Evolutionary conservation across 2,888 invertebrate species (phyloP).

Genomic region (Parelbella ahira): DNA sequence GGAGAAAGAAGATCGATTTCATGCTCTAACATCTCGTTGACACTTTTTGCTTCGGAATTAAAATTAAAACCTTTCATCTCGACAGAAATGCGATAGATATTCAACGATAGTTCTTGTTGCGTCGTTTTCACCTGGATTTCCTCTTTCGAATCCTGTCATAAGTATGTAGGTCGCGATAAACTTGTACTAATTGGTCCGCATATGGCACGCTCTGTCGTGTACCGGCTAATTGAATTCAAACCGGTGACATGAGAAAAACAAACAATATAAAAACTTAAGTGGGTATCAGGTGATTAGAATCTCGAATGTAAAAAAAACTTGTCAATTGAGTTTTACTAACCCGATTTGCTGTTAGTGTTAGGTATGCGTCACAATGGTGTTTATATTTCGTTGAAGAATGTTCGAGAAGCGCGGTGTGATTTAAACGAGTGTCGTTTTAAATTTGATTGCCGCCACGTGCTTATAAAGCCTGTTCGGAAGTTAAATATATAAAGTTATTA

Average conservation of each 20-base stretch:
- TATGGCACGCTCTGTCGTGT: constrained; percentile 3
- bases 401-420: too few species aligned
- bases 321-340: constrained; percentile 17
- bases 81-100: constrained; percentile 3
- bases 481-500: too few species aligned
- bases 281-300: constrained; percentile 8
- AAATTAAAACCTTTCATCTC: constrained; percentile 15
- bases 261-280: constrained; percentile 6
- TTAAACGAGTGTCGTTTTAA: too few species aligned
- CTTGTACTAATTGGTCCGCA: constrained; percentile 8
- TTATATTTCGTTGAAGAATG: too few species aligned
- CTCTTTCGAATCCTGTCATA: constrained; percentile 6
- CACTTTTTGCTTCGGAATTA: constrained; percentile 8
- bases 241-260: constrained; percentile 15
- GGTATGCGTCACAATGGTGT: too few species aligned
- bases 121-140: constrained; percentile 19
- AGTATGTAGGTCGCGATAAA: background rate
- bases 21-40: constrained; percentile 6
- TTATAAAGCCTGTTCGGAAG: too few species aligned
- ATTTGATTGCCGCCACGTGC: too few species aligned
- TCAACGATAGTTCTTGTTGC: constrained; percentile 5
- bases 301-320: constrained; percentile 11
- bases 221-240: constrained; percentile 9
- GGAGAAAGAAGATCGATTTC: constrained; percentile 11
- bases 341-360: too few species aligned